Base-by-base conservation (phyloP, 2,113 vertebrate genomes). In the Phyllopteryx taeniolatus region DNA sequence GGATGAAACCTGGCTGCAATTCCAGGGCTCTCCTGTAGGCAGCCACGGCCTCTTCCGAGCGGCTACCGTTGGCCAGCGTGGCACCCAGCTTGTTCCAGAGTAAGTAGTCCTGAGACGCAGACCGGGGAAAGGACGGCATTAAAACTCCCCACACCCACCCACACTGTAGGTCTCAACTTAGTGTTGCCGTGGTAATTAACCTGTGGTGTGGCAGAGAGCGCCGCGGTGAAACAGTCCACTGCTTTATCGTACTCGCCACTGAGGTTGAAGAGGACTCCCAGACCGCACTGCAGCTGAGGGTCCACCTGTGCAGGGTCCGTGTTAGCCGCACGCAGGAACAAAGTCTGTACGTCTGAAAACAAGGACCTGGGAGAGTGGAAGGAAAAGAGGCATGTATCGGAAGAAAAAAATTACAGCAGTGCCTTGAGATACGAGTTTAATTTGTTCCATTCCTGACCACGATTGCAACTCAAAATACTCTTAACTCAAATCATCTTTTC, bases 221-320 rank as follows among this genome's bases (percentile, higher is more conserved):
- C 97, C 0, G 96, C 95, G 1, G 93, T 96, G 88, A 99, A 99
- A 75, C 98, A 99, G 91, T 99, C 98, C 80, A 99, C 95, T 0
- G 97, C 98, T 79, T 99, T 99, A 90, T 99, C 95, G 0, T 97
- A 99, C 69, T 99, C 98, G 42, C 96, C 95, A 0, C 98, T 99
- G 51, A 99, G 93, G 89, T 99, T 99, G 89, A 99, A 99, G 44
- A 99, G 95, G 54, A 99, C 98, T 0, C 98, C 97, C 54, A 99
- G 85, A 31, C 98, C 98, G 72, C 98, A 99, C 85, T 99, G 98
- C 70, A 99, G 95, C 65, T 99, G 96, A 1, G 98, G 95, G 85
- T 99, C 98, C 53, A 99, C 95, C 62, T 92, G 85, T 0, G 92
- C 79, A 0, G 95, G 94, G 85, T 97, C 95, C 46, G 92, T 88